Evolutionary conservation across 2,113 vertebrate species (phyloP).

Genomic region (Forbesichthys agassizii): DNA sequence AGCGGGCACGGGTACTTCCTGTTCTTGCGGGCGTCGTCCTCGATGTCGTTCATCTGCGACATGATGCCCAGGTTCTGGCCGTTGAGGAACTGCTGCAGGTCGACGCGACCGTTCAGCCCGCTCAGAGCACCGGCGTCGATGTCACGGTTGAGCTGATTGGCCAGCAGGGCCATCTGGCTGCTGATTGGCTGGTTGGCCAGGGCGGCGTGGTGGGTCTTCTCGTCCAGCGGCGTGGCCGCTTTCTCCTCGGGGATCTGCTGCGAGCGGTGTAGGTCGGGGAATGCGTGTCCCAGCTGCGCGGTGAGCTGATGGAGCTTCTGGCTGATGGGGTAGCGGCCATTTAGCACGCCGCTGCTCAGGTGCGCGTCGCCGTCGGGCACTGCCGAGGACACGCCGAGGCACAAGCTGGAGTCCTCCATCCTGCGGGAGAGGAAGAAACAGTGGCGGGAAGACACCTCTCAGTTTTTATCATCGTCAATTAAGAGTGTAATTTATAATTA

Average conservation of each 20-base stretch:
- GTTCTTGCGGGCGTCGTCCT: conserved; percentile 96
- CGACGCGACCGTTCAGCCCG: conserved; percentile 90
- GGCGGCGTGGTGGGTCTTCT: conserved; percentile 90
- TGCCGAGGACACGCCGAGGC: conserved; percentile 96
- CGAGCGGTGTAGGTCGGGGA: conserved; percentile 89
- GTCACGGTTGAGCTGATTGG: conserved; percentile 94
- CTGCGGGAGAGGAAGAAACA: conserved; percentile 71
- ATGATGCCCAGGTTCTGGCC: conserved; percentile 98
- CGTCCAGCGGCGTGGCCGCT: conserved; percentile 83
- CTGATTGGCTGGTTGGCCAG: conserved; percentile 92
- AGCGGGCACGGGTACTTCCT: conserved; percentile 96
- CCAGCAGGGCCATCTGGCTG: conserved; percentile 94
- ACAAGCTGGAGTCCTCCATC: conserved; percentile 99
- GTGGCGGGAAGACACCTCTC: not conserved
- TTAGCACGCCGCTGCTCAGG: conserved; percentile 90
- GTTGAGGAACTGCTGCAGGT: conserved; percentile 97
- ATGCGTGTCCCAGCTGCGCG: conserved; percentile 95
- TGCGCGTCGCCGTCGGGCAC: conserved; percentile 90
- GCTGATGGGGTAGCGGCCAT: conserved; percentile 98
- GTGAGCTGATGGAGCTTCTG: conserved; percentile 98
- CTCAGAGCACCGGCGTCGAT: conserved; percentile 84
- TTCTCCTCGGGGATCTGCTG: conserved; percentile 94
- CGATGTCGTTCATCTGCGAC: conserved; percentile 99
- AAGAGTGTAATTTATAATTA: not conserved
- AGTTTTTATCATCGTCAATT: not conserved